Percentiles rank a stretch among this genome's conserved stretches.
These are phyloP conservation scores for Panthera uncia DNA, from an alignment of 2,113 vertebrate species.

Conservation along the genomic window DNA sequence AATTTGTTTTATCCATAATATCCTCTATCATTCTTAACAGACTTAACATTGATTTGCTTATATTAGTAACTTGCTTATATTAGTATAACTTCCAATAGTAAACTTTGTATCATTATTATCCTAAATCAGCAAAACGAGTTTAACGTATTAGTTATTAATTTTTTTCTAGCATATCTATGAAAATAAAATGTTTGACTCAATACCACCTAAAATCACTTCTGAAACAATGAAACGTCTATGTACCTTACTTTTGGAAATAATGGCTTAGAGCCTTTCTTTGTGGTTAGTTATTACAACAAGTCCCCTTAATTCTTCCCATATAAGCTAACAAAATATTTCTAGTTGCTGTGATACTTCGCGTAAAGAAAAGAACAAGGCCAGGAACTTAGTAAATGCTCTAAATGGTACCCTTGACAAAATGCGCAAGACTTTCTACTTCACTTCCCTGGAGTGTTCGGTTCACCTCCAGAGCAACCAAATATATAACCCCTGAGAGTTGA, in stretches of 20 bases:
- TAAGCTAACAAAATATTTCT: neutral
- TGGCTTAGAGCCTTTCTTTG: neutral
- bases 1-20: neutral
- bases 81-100: neutral
- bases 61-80: neutral
- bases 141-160: neutral
- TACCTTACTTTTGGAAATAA: neutral
- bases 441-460: neutral
- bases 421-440: neutral
- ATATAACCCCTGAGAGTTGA: neutral
- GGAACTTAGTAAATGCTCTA: neutral
- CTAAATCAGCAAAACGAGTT: conserved; percentile 5
- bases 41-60: neutral
- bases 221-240: neutral
- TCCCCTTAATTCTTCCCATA: neutral
- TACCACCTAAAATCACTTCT: neutral
- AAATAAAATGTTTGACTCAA: neutral
- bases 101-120: conserved; percentile 2
- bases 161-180: neutral
- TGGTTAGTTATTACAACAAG: neutral
- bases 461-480: neutral
- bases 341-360: neutral
- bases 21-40: neutral
- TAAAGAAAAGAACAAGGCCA: neutral
- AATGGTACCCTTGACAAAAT: neutral